These are phyloP conservation scores for Gulo gulo DNA, from an alignment of 2,113 vertebrate genomes.

Conservation along the genomic window DNA sequence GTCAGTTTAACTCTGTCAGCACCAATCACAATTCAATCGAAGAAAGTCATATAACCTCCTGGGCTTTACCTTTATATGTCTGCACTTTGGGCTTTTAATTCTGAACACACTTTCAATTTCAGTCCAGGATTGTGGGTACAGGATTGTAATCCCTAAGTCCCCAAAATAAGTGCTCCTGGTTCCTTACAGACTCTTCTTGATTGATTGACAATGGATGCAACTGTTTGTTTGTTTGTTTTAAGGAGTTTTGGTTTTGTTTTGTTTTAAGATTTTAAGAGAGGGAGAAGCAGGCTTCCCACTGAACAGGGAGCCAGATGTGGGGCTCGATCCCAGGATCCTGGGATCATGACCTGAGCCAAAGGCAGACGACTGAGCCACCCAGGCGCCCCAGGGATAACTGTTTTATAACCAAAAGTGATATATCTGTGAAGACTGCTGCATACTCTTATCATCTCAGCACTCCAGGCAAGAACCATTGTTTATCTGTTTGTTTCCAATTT, in stretches of 20 bases:
- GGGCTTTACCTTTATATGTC: not conserved
- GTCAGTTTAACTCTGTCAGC: not conserved
- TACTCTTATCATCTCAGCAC: not conserved
- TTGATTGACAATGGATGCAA: not conserved
- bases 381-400: not conserved
- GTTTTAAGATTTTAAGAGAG: no score
- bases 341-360: no score
- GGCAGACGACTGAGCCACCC: no score
- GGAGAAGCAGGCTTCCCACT: no score
- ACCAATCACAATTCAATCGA: not conserved
- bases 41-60: not conserved
- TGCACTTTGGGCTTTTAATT: not conserved
- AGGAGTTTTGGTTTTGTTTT: no score
- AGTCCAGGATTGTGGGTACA: not conserved
- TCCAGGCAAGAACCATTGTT: not conserved
- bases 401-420: slow-evolving; percentile 17
- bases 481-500: not conserved
- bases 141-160: not conserved
- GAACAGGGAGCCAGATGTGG: no score
- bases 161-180: not conserved
- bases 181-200: not conserved
- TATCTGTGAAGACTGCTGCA: not conserved
- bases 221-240: not conserved
- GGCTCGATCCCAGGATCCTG: no score
- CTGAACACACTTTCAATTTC: not conserved